Percentiles rank a stretch among this genome's conserved stretches.
These are phyloP conservation scores for Ispidina picta DNA, from an alignment of 2,797 vertebrate species.

Conservation along the genomic window DNA sequence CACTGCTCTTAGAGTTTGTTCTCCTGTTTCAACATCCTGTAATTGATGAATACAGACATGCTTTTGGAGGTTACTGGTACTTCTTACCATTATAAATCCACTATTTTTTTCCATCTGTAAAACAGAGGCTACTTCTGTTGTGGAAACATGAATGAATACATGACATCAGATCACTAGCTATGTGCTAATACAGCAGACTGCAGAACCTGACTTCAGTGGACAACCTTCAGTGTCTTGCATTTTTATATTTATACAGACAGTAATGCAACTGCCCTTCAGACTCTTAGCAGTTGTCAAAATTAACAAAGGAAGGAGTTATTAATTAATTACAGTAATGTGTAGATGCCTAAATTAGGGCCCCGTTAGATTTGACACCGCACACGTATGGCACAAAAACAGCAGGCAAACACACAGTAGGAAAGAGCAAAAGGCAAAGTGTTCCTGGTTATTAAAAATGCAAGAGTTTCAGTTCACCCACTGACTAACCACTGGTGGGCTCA, in stretches of 20 bases:
- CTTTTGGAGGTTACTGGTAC: neutral
- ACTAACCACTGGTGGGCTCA: neutral
- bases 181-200: neutral
- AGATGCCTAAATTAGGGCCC: conserved; percentile 8
- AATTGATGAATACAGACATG: neutral
- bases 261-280: conserved; percentile 5
- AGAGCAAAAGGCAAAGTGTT: neutral
- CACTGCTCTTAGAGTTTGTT: neutral
- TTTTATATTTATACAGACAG: conserved; percentile 6
- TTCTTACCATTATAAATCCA: neutral
- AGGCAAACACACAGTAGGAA: neutral
- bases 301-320: conserved; percentile 41
- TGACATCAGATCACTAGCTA: neutral
- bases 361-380: neutral
- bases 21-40: neutral
- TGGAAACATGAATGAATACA: neutral
- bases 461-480: neutral
- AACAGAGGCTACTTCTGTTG: neutral
- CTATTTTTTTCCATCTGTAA: neutral
- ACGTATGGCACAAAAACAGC: neutral
- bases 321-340: conserved; percentile 23
- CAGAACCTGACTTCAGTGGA: neutral
- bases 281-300: conserved; percentile 44
- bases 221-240: neutral
- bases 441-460: neutral